Base-by-base conservation (phyloP, 2,888 invertebrate genomes). In the Drosophila parthenogenetica region DNA sequence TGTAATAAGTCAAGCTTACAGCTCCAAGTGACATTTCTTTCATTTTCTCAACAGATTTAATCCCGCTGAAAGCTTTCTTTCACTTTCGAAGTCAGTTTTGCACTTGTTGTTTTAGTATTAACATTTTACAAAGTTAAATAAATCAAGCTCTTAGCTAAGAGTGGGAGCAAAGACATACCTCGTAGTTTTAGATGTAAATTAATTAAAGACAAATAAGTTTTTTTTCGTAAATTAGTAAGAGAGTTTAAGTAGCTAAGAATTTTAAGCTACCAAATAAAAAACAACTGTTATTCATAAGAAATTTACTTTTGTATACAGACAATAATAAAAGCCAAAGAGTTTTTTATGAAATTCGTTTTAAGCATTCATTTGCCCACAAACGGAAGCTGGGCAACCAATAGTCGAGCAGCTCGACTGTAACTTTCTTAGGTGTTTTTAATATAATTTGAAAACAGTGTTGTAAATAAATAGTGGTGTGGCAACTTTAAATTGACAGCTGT, bases 1-100 rank as follows among this genome's bases (percentile, higher is more conserved):
- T 10, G 43, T 37, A 39, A 62, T 62, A 46, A 32, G 46, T 54
- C 19, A 19, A 32, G 46, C 54, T 54, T 19, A 40, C 19, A 37
- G 29, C 54, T 54, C n/a, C n/a, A 37, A 40, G 46, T 48, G 54
- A 32, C 46, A 54, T 46, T 54, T 54, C 37, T 54, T 39, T 46
- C 39, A 46, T 54, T 61, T 61, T 14, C 14, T 54, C 39, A 46
- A 45, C 37, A 45, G 32, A 60, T 45, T 54, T 48, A 40, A 46
- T 54, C 19, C 37, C 54, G 19, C 29, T 62, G 40, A 46, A 62
- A 39, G 58, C 48, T 46, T 57, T 57, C 25, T 16, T 37, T 45
- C 13, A 37, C 57, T 46, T 46, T 11, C 16, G 37, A 46, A 46
- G 53, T 37, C 37, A 61, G 51, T 53, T 61, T 61, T 17, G 45